Evolutionary conservation across 2,888 invertebrate species (phyloP).

Genomic region (Argyra leucocephala): DNA sequence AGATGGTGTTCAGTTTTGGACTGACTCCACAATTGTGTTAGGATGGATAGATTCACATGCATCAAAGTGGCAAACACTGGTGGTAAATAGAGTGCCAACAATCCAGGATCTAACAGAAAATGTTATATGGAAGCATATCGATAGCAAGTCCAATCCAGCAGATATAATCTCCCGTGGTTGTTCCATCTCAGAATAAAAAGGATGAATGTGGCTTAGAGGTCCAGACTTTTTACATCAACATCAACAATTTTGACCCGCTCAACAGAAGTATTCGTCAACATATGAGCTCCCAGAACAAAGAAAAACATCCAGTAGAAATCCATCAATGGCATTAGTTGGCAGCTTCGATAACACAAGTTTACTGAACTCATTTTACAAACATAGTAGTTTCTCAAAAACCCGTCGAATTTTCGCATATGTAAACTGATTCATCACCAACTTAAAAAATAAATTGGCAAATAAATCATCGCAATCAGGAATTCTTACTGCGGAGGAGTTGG

Average conservation of each 20-base stretch:
- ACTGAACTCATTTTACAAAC: too few relatives aligned
- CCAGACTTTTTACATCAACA: slow-evolving; percentile 12
- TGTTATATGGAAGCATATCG: slow-evolving; percentile 28
- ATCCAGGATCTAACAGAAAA: slow-evolving; percentile 27
- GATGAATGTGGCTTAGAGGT: slow-evolving; percentile 10
- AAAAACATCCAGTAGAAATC: not conserved
- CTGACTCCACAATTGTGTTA: slow-evolving; percentile 23
- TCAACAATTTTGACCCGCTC: slow-evolving; percentile 11
- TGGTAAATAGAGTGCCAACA: slow-evolving; percentile 29
- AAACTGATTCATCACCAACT: too few relatives aligned
- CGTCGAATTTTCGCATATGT: too few relatives aligned
- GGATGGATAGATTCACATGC: slow-evolving; percentile 20
- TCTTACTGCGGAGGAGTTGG: slow-evolving; percentile 13
- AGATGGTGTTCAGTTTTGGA: slow-evolving; percentile 21
- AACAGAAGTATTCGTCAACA: not conserved
- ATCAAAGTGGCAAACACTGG: slow-evolving; percentile 19
- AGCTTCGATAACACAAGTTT: slow-evolving; percentile 13
- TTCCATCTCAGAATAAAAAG: too few relatives aligned
- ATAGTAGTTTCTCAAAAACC: too few relatives aligned
- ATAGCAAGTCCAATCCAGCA: slow-evolving; percentile 29
- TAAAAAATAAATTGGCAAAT: not conserved
- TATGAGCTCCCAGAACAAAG: slow-evolving; percentile 9
- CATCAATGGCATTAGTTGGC: slow-evolving; percentile 14
- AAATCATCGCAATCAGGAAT: slow-evolving; percentile 7
- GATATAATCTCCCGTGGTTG: slow-evolving; percentile 31